Evolutionary conservation across 2,888 invertebrate genomes (phyloP), one percentile per base, ranked within the genome.

Genomic region (Pollenia labialis): DNA sequence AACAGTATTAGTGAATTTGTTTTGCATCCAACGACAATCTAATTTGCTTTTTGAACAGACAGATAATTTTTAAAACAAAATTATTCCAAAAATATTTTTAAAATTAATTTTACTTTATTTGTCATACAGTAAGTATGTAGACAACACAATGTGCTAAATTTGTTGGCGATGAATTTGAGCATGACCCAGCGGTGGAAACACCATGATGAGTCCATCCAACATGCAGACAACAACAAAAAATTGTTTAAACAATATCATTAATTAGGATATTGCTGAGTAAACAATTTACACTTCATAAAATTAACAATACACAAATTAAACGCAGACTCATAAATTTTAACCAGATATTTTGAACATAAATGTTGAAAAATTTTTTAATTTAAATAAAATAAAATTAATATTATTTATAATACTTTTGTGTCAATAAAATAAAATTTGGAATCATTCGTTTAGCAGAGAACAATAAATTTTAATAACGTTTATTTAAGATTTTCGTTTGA

Each of bases 311-410:
- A 69, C 71, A 69, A 76, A 72, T 71, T 81, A 54, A 58, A 46
- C 40, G 68, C 76, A 87, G 87, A 84, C 87, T 62, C 81, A 87
- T 87, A 84, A 87, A 87, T 87, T 87, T 72, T n/a, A n/a, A 54
- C 42, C 83, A 69, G 80, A 68, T 46, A 56, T 62, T 44, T 48
- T 81, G 56, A 8, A 58, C 54, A 46, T 3, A 44, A 8, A 66
- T 56, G 76, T 60, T 74, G 44, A 79, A 74, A 66, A 52, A 23
- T 32, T 68, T 77, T 68, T 77, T 8, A 23, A 40, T 12, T 40
- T 50, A 6, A 58, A 66, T 40, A 11, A 71, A 62, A 60, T 8
- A n/a, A 62, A 48, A 44, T 32, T n/a, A 46, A 48, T 18, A 18
- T 69, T 62, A 1, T 32, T 32, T 14, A 12, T 1, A 18, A 56